These are phyloP conservation scores for Cyanistes caeruleus DNA, from an alignment of 2,113 vertebrate species.

Conservation along the genomic window DNA sequence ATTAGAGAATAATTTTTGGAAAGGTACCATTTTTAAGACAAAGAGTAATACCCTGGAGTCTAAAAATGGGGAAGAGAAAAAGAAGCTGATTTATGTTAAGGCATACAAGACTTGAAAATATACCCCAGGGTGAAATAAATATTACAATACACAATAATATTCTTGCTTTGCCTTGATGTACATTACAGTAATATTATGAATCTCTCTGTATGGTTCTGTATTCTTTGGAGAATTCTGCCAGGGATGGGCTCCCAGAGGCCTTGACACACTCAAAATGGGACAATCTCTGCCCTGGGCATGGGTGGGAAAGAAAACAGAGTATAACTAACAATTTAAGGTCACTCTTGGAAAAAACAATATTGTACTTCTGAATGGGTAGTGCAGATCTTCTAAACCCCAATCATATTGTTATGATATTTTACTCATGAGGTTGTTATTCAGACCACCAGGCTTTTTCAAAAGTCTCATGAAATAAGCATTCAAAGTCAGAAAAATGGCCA, in stretches of 20 bases:
- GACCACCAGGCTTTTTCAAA: neutral
- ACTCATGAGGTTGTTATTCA: neutral
- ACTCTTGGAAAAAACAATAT: neutral
- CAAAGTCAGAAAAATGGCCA: neutral
- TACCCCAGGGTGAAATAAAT: constrained; percentile 52
- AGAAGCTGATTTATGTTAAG: constrained; percentile 44
- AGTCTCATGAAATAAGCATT: neutral
- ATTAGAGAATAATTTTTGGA: constrained; percentile 48
- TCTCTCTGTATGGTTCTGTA: neutral
- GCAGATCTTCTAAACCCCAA: neutral
- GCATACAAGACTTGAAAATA: constrained; percentile 24
- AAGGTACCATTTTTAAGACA: constrained; percentile 23
- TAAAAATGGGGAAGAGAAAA: neutral
- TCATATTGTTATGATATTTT: neutral
- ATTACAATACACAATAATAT: constrained; percentile 44
- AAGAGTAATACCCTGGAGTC: constrained; percentile 5
- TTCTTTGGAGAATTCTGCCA: neutral
- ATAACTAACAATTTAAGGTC: neutral
- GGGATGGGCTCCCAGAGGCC: fast-evolving
- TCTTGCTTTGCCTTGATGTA: constrained; percentile 7
- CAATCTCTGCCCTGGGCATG: neutral
- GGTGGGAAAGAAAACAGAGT: neutral
- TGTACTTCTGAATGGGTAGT: neutral
- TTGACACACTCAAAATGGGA: neutral
- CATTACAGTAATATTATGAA: constrained; percentile 1